phyloP scores from a whole-genome alignment of 2,797 vertebrate genomes.

The Adrianichthys oophorus region DNA sequence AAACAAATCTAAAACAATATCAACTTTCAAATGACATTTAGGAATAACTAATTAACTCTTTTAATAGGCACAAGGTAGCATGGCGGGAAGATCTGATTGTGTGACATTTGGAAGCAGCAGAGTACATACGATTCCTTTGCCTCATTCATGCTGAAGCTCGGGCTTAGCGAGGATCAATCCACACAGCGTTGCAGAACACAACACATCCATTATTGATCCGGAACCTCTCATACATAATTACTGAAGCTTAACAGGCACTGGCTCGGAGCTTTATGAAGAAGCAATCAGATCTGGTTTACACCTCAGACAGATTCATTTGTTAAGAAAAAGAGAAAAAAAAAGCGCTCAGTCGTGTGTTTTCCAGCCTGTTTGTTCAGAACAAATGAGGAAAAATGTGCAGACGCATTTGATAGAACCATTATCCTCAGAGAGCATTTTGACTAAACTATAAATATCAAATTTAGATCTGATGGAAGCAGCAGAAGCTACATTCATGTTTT shows the following conservation, averaged over 20 bases:
- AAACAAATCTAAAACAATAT: constrained; percentile 6
- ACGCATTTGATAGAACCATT: constrained; percentile 31
- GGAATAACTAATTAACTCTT: not conserved
- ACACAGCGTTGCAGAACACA: constrained; percentile 62
- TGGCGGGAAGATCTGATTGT: constrained; percentile 23
- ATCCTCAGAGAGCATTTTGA: constrained; percentile 15
- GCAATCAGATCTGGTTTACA: constrained; percentile 55
- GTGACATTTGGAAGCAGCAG: constrained; percentile 61
- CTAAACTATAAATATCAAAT: constrained; percentile 1
- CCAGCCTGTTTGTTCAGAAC: constrained; percentile 4
- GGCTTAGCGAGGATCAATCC: constrained; percentile 65
- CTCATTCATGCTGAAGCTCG: constrained; percentile 49
- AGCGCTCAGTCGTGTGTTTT: constrained; percentile 2
- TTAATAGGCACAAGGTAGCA: not conserved
- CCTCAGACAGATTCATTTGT: constrained; percentile 43
- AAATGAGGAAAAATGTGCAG: constrained; percentile 53
- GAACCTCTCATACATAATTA: constrained; percentile 73
- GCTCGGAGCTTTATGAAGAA: constrained; percentile 60
- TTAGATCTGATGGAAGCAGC: constrained; percentile 7
- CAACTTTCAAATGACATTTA: not conserved
- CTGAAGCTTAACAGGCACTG: constrained; percentile 67
- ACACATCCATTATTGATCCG: constrained; percentile 72
- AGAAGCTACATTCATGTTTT: not conserved
- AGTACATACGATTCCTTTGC: constrained; percentile 53
- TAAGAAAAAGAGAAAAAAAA: constrained; percentile 17